These are phyloP conservation scores for Ophiodon elongatus DNA, from an alignment of 2,113 vertebrate species.

Conservation along the genomic window DNA sequence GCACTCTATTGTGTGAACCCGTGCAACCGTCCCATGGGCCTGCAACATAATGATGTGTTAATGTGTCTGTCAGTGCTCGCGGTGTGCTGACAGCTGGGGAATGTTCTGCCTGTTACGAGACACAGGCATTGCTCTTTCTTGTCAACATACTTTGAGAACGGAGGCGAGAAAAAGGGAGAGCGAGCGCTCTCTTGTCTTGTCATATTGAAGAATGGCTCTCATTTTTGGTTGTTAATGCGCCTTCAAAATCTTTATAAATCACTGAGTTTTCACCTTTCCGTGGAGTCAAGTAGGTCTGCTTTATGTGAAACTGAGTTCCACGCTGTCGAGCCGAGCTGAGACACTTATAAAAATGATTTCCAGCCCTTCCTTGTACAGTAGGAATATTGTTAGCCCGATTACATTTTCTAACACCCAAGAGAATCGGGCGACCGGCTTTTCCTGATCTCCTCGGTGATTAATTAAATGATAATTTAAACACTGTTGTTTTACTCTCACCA, in stretches of 20 bases:
- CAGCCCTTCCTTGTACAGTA: not conserved
- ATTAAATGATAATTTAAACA: not conserved
- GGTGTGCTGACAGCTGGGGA: slow-evolving; percentile 44
- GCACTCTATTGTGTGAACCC: slow-evolving; percentile 20
- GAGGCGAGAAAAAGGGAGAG: slow-evolving; percentile 29
- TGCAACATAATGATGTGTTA: slow-evolving; percentile 56
- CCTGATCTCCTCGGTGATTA: not conserved
- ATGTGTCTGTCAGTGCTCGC: slow-evolving; percentile 16
- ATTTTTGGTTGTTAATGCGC: slow-evolving; percentile 55
- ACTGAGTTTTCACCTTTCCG: slow-evolving; percentile 30
- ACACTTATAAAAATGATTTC: slow-evolving; percentile 37
- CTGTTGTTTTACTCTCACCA: not conserved
- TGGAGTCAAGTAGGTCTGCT: slow-evolving; percentile 25
- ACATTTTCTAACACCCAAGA: not conserved
- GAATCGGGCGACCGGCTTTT: not conserved
- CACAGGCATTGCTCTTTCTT: slow-evolving; percentile 47
- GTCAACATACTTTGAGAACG: slow-evolving; percentile 40
- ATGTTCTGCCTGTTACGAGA: slow-evolving; percentile 56
- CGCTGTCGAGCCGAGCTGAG: slow-evolving; percentile 14
- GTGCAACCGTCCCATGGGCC: slow-evolving; percentile 18
- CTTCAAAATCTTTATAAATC: slow-evolving; percentile 64
- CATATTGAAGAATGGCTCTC: slow-evolving; percentile 67
- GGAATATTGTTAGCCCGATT: slow-evolving; percentile 5
- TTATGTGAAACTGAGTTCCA: slow-evolving; percentile 25
- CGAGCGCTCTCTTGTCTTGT: slow-evolving; percentile 60